Percentiles rank a stretch among this genome's conserved stretches.
Evolutionary conservation across 2,797 vertebrate species (phyloP).

Genomic region (Pantherophis alleghaniensis): DNA sequence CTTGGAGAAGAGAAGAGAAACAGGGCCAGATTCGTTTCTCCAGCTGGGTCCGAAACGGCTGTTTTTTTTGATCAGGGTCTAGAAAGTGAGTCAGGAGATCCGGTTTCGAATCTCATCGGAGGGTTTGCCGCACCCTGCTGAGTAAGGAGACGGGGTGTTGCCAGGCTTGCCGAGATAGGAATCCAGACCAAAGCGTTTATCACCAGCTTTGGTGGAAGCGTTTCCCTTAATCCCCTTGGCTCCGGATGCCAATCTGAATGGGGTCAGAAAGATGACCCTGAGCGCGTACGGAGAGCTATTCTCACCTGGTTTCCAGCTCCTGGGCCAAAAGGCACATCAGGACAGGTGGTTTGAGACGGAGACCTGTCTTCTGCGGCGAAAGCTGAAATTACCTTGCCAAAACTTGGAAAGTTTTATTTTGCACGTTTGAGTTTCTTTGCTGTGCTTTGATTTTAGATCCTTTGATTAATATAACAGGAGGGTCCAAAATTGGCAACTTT

Average conservation of each 20-base stretch:
- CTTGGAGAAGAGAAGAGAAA: not conserved
- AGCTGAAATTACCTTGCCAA: too few relatives aligned
- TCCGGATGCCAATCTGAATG: not conserved
- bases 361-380: not conserved
- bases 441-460: not conserved
- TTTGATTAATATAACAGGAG: not conserved
- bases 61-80: not conserved
- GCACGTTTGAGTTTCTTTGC: not conserved
- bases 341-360: not conserved
- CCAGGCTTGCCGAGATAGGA: not conserved
- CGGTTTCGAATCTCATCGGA: not conserved
- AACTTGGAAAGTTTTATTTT: not conserved
- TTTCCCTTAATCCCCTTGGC: too few relatives aligned
- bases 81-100: not conserved
- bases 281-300: not conserved
- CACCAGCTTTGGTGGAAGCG: not conserved
- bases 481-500: not conserved
- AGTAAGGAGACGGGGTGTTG: not conserved
- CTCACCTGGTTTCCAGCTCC: not conserved
- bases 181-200: not conserved
- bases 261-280: not conserved
- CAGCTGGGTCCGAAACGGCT: not conserved
- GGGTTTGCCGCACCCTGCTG: too few relatives aligned
- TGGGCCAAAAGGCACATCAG: not conserved
- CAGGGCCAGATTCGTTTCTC: not conserved